These are phyloP conservation scores for Phocides pigmalion DNA, from an alignment of 1,140 invertebrate genomes.

Conservation along the genomic window DNA sequence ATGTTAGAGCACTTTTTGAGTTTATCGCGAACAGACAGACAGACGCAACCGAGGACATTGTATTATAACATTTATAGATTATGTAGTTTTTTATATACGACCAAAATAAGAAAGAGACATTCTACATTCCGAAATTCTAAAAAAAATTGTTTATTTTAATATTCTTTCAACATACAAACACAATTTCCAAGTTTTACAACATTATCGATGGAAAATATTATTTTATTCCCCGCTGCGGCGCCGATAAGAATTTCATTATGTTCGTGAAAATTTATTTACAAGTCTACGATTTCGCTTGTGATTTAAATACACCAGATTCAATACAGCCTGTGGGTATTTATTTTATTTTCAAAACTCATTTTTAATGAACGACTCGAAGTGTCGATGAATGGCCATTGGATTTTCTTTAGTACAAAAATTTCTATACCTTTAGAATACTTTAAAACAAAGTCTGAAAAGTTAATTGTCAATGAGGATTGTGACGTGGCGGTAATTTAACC, in stretches of 20 bases:
- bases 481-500: no score
- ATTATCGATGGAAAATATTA: conserved; percentile 19
- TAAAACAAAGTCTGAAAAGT: no score
- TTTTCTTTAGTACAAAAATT: neutral
- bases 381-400: neutral
- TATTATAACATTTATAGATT: no score
- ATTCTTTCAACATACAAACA: conserved; percentile 14
- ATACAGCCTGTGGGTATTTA: conserved; percentile 2
- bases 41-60: no score
- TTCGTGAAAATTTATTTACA: conserved; percentile 19
- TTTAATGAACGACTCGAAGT: neutral
- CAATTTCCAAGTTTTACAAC: neutral
- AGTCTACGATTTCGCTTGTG: conserved; percentile 17
- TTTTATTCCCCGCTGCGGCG: conserved; percentile 14
- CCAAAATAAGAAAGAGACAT: neutral
- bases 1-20: no score
- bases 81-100: no score
- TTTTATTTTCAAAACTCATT: conserved; percentile 8
- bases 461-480: no score
- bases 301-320: conserved; percentile 30
- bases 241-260: conserved; percentile 31
- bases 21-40: no score
- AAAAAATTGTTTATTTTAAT: no score
- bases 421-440: neutral
- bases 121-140: neutral